These are phyloP conservation scores for Micronycteris hirsuta DNA, from an alignment of 2,113 vertebrate genomes.

Conservation along the genomic window DNA sequence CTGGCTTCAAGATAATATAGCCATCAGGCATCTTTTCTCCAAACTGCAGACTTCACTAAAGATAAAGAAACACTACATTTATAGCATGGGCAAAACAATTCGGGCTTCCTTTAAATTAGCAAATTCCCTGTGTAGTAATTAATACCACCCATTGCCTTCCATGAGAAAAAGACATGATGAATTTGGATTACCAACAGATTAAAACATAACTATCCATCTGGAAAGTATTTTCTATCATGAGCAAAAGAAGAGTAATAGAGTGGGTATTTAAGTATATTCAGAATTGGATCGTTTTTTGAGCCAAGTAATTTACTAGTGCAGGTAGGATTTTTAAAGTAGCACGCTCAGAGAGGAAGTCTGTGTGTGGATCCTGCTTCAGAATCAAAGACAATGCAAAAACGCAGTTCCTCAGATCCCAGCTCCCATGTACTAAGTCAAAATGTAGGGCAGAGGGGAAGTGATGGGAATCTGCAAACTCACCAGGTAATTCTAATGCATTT, in stretches of 20 bases:
- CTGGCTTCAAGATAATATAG: conserved; percentile 78
- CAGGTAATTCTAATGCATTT: background rate
- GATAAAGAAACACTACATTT: conserved; percentile 64
- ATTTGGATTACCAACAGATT: conserved; percentile 45
- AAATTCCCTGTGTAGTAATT: conserved; percentile 47
- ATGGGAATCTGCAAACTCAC: background rate
- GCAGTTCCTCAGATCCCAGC: background rate
- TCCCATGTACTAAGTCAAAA: background rate
- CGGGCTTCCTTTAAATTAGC: conserved; percentile 68
- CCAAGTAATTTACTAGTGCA: background rate
- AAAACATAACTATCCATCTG: conserved; percentile 31
- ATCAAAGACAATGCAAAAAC: background rate
- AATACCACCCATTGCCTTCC: background rate
- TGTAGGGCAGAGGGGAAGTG: too few species aligned
- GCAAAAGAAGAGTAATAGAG: background rate
- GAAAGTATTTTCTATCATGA: conserved; percentile 26
- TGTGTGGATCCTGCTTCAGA: background rate
- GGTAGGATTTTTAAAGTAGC: background rate
- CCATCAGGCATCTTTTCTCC: conserved; percentile 77
- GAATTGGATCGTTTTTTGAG: conserved; percentile 6
- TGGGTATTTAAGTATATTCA: conserved; percentile 33
- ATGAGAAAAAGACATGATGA: conserved; percentile 39
- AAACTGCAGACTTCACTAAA: conserved; percentile 66
- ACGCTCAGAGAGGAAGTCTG: background rate
- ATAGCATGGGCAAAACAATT: conserved; percentile 52